These are phyloP conservation scores for Spizaetus ornatus DNA, from an alignment of 2,113 vertebrate species.

Conservation along the genomic window DNA sequence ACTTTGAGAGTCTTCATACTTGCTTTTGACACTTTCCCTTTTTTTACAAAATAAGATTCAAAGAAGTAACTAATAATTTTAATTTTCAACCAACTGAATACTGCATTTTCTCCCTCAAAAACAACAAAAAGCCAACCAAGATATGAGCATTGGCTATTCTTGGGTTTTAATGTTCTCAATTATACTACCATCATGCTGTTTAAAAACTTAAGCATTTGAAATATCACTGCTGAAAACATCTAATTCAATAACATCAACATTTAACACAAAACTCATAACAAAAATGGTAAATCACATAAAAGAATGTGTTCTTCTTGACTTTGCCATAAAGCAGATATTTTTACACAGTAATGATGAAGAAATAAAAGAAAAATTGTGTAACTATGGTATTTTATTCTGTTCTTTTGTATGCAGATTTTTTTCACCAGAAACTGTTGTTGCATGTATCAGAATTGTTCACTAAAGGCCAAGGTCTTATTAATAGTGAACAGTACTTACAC, in stretches of 20 bases:
- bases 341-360: neutral
- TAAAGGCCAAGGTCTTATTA: neutral
- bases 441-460: neutral
- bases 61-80: neutral
- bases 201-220: neutral
- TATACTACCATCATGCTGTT: neutral
- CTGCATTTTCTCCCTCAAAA: neutral
- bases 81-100: neutral
- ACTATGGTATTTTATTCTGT: neutral
- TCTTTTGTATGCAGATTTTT: neutral
- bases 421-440: neutral
- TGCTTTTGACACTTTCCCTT: neutral
- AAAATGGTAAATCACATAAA: neutral
- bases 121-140: accelerated
- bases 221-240: neutral
- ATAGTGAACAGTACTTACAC: neutral
- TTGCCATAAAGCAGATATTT: neutral
- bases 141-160: neutral
- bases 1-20: neutral
- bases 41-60: neutral
- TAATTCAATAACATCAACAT: neutral
- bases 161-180: neutral
- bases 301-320: neutral
- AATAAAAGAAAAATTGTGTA: neutral
- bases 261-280: neutral